Percentiles rank a stretch among this genome's conserved stretches.
Conservation (phyloP, 2,113 vertebrate species). For the Ceyx melanurus region DNA sequence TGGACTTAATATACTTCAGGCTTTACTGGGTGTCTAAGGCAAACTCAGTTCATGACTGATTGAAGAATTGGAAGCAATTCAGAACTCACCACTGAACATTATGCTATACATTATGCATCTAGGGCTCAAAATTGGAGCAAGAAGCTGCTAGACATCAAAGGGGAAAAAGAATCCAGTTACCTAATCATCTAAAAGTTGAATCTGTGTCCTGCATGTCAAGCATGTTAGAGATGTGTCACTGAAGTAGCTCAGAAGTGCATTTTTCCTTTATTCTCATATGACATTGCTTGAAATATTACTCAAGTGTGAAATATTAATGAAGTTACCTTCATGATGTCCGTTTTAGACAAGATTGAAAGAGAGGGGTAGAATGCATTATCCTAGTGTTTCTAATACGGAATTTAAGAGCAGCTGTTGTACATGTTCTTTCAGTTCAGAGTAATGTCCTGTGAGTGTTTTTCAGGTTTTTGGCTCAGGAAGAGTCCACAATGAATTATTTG, state of each 20-base stretch:
- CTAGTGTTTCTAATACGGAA: background rate
- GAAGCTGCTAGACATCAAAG: background rate
- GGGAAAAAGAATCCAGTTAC: background rate
- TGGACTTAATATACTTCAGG: background rate
- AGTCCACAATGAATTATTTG: background rate
- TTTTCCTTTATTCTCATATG: constrained; percentile 17
- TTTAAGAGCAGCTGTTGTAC: background rate
- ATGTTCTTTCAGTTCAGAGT: background rate
- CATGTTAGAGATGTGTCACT: background rate
- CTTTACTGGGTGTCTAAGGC: background rate
- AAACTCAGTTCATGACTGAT: background rate
- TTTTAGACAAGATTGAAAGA: background rate
- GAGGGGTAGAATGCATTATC: background rate
- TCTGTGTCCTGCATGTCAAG: background rate
- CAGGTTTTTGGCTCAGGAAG: background rate
- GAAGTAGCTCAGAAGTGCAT: background rate
- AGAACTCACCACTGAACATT: background rate
- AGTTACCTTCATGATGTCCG: background rate
- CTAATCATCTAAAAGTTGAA: constrained; percentile 5
- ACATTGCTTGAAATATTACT: constrained; percentile 27
- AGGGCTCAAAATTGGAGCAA: background rate
- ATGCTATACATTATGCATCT: background rate
- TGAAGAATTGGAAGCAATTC: constrained; percentile 15
- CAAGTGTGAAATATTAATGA: background rate
- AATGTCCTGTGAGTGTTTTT: background rate